Evolutionary conservation across 2,888 invertebrate species (phyloP).

Genomic region (Caenorhabditis panamensis): DNA sequence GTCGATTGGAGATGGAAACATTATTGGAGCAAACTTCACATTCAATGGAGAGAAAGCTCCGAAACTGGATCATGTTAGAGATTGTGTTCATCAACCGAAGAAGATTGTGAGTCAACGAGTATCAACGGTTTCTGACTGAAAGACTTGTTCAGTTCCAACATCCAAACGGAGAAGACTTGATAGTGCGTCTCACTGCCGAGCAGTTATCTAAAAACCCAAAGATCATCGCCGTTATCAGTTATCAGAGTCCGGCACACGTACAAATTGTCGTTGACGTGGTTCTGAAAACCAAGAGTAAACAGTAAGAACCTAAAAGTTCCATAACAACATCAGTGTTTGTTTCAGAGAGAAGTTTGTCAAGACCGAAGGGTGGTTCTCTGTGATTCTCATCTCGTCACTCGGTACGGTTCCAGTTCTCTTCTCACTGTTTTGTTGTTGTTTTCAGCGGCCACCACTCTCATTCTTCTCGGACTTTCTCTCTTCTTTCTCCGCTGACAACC

Average conservation of each 20-base stretch:
- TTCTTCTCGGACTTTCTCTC: constrained; percentile 37
- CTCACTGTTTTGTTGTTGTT: background rate
- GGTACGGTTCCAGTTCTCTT: constrained; percentile 2
- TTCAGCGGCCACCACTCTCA: constrained; percentile 30
- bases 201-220: constrained; percentile 45
- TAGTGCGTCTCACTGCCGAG: constrained; percentile 41
- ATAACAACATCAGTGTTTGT: background rate
- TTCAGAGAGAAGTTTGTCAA: constrained; percentile 18
- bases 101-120: constrained; percentile 25
- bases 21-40: constrained; percentile 27
- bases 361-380: constrained; percentile 22
- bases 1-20: constrained; percentile 34
- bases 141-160: constrained; percentile 45
- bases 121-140: background rate
- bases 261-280: constrained; percentile 43
- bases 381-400: constrained; percentile 28
- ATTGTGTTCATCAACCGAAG: constrained; percentile 42
- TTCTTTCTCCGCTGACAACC: constrained; percentile 27
- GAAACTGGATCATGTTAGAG: constrained; percentile 16
- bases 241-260: constrained; percentile 36
- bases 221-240: constrained; percentile 50
- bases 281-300: constrained; percentile 28
- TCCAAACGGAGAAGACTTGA: constrained; percentile 46
- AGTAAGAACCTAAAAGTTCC: constrained; percentile 7
- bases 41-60: constrained; percentile 7